Percentiles rank a stretch among this genome's conserved stretches.
These are phyloP conservation scores for Drosophila mojavensis DNA, from an alignment of 1,140 invertebrate genomes.

Conservation along the genomic window DNA sequence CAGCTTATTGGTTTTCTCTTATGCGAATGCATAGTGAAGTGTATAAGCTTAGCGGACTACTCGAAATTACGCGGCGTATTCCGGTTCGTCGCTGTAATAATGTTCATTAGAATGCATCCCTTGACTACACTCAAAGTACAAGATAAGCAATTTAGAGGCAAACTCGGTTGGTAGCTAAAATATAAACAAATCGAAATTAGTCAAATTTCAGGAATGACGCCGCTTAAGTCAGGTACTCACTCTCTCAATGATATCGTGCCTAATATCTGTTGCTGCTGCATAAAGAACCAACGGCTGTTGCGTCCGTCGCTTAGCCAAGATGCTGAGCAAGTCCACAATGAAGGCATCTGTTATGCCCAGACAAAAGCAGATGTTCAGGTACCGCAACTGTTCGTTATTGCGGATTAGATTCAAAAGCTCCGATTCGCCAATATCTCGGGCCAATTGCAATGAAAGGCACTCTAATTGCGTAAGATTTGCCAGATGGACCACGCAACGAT, in stretches of 20 bases:
- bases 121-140: slow-evolving; percentile 69
- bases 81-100: slow-evolving; percentile 65
- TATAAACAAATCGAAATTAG: not conserved
- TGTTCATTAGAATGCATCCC: slow-evolving; percentile 58
- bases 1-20: slow-evolving; percentile 23
- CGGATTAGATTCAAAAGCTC: slow-evolving; percentile 47
- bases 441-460: slow-evolving; percentile 61
- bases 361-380: slow-evolving; percentile 70
- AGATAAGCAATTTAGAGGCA: slow-evolving; percentile 53
- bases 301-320: slow-evolving; percentile 30
- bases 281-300: slow-evolving; percentile 56
- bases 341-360: slow-evolving; percentile 63
- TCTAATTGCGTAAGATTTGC: slow-evolving; percentile 50
- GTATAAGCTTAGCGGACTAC: slow-evolving; percentile 7
- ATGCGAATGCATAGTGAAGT: slow-evolving; percentile 26
- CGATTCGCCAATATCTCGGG: slow-evolving; percentile 60
- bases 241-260: slow-evolving; percentile 65
- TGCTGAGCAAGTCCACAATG: slow-evolving; percentile 49
- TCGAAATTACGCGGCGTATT: slow-evolving; percentile 41
- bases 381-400: slow-evolving; percentile 59
- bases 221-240: slow-evolving; percentile 34
- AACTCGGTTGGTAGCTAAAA: slow-evolving; percentile 52
- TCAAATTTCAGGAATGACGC: not conserved
- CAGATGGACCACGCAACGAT: slow-evolving; percentile 53
- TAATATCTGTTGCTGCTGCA: slow-evolving; percentile 69